phyloP scores from a whole-genome alignment of 2,113 vertebrate species.

The Alexandromys fortis region DNA sequence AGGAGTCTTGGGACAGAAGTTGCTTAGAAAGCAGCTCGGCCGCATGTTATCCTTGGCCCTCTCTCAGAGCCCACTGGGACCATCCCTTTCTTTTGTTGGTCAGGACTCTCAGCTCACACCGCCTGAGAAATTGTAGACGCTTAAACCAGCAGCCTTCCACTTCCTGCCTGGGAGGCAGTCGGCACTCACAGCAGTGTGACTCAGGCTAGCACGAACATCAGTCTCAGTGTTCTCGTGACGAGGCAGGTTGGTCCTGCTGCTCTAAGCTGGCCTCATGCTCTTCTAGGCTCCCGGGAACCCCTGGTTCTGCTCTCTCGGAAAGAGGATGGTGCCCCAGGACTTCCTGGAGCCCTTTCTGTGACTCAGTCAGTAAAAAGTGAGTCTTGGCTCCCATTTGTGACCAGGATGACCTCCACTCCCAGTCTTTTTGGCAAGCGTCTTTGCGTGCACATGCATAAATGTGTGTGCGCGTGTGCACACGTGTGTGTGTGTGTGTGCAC shows the following conservation, averaged over 20 bases:
- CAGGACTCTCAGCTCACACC: no score
- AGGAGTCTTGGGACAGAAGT: neutral
- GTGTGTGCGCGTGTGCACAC: fast-evolving
- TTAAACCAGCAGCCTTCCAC: fast-evolving
- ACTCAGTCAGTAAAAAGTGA: neutral
- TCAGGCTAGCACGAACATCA: neutral
- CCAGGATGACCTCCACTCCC: neutral
- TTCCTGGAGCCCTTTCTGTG: neutral
- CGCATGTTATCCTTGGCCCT: fast-evolving
- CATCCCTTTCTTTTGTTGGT: neutral
- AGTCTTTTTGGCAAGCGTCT: neutral
- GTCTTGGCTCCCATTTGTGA: neutral
- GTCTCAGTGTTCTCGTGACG: neutral
- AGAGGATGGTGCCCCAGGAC: neutral
- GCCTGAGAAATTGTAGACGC: fast-evolving
- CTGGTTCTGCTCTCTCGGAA: neutral
- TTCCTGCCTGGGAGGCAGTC: no score
- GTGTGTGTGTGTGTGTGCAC: no score
- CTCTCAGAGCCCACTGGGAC: neutral
- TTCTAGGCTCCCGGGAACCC: neutral
- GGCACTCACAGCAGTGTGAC: neutral
- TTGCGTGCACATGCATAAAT: no score
- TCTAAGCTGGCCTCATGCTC: neutral
- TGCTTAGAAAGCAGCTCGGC: no score
- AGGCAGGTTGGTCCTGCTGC: fast-evolving